Evolutionary conservation across 2,888 invertebrate genomes (phyloP).

Genomic region (Trichacis sp.): DNA sequence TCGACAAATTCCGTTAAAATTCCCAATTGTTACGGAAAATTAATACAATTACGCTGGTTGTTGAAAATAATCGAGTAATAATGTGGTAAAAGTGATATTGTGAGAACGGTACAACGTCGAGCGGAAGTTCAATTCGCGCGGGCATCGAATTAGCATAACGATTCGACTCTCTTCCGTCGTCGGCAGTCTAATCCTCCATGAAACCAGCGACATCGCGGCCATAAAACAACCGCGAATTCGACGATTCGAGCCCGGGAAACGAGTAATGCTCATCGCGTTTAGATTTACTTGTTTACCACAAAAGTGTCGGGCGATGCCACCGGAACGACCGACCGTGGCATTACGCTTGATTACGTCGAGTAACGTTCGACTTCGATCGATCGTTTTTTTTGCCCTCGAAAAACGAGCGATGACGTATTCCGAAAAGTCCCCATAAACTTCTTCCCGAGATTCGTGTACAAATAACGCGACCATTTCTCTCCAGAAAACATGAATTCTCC

Average conservation of each 20-base stretch:
- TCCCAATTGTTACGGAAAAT: too few relatives aligned
- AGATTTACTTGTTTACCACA: neutral
- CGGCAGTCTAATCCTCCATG: neutral
- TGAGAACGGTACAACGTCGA: neutral
- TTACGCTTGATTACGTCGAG: neutral
- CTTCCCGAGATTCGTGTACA: neutral
- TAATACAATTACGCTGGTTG: neutral
- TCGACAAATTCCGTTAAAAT: too few relatives aligned
- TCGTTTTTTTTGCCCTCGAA: neutral
- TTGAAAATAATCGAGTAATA: neutral
- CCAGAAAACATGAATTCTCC: too few relatives aligned
- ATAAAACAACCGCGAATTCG: conserved; percentile 3
- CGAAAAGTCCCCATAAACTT: neutral
- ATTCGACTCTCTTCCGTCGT: neutral
- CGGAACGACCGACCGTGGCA: neutral
- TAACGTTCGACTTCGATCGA: neutral
- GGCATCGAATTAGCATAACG: neutral
- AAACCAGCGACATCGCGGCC: neutral
- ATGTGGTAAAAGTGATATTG: neutral
- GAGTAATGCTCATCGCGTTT: neutral
- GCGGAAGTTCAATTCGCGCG: neutral
- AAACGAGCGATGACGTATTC: neutral
- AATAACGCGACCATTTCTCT: neutral
- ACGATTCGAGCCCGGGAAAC: neutral
- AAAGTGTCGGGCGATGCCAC: neutral